Conservation (phyloP, 2,888 invertebrate genomes). For the Tetragnatha montana region DNA sequence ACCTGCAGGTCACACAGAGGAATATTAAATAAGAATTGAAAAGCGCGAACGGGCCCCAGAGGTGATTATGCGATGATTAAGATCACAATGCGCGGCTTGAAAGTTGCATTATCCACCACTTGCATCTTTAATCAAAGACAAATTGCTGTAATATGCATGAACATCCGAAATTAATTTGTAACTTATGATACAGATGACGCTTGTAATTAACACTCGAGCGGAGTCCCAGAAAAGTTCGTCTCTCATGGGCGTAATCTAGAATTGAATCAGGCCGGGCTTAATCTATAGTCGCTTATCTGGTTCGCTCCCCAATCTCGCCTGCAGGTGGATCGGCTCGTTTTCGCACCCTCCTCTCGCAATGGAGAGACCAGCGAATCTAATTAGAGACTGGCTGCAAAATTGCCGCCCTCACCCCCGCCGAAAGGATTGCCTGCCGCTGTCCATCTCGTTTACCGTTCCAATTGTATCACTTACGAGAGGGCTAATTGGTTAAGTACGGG, state of each 20-base stretch:
- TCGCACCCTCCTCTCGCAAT: constrained; percentile 25
- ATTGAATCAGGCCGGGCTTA: constrained; percentile 56
- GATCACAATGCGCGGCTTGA: constrained; percentile 33
- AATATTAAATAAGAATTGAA: constrained; percentile 47
- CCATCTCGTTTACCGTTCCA: constrained; percentile 37
- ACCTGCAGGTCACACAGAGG: neutral
- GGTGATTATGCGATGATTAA: constrained; percentile 63
- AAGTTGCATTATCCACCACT: constrained; percentile 33
- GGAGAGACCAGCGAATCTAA: constrained; percentile 32
- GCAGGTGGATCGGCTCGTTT: constrained; percentile 1
- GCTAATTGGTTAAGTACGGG: constrained; percentile 31
- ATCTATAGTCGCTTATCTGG: constrained; percentile 59
- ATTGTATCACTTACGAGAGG: constrained; percentile 24
- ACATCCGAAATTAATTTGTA: constrained; percentile 59
- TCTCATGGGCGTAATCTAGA: constrained; percentile 45
- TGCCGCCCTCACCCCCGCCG: neutral
- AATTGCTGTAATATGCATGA: constrained; percentile 45
- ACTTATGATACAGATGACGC: constrained; percentile 52
- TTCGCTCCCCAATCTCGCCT: neutral
- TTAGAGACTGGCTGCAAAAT: constrained; percentile 43
- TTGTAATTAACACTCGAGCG: constrained; percentile 51
- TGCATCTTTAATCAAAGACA: constrained; percentile 59
- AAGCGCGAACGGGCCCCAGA: constrained; percentile 14
- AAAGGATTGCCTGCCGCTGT: neutral
- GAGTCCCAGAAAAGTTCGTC: constrained; percentile 38